phyloP scores from a whole-genome alignment of 2,888 invertebrate genomes.

The Tetramorium bicarinatum region DNA sequence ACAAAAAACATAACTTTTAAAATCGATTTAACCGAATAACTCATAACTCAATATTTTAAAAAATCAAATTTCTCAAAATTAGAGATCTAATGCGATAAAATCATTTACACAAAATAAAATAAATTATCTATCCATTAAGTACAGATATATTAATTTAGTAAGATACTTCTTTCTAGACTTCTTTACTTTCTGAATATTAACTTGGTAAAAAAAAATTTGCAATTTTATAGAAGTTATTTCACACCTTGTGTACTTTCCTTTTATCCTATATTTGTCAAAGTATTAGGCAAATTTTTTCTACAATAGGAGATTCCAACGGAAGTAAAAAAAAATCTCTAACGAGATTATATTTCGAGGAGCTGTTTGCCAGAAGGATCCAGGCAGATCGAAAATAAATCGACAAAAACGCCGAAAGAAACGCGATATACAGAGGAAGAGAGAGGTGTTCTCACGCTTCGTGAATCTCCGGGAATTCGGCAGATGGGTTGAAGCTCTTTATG shows the following conservation, averaged over 20 bases:
- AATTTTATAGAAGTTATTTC: neutral
- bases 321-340: constrained; percentile 50
- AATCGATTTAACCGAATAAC: neutral
- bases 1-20: neutral
- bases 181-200: too few relatives aligned
- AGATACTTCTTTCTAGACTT: neutral
- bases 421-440: constrained; percentile 17
- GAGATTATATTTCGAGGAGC: constrained; percentile 58
- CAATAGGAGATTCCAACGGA: neutral
- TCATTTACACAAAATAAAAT: neutral
- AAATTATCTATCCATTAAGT: too few relatives aligned
- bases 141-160: neutral
- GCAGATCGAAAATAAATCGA: constrained; percentile 42
- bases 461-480: constrained; percentile 47
- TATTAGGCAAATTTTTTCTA: constrained; percentile 4
- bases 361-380: constrained; percentile 52
- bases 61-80: neutral
- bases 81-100: neutral
- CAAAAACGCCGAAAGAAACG: constrained; percentile 48
- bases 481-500: neutral
- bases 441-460: constrained; percentile 58
- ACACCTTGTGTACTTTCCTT: too few relatives aligned
- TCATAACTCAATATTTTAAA: neutral
- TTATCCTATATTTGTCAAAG: neutral
- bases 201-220: constrained; percentile 7